Evolutionary conservation across 2,113 vertebrate genomes (phyloP).

Genomic region (Prinia subflava): DNA sequence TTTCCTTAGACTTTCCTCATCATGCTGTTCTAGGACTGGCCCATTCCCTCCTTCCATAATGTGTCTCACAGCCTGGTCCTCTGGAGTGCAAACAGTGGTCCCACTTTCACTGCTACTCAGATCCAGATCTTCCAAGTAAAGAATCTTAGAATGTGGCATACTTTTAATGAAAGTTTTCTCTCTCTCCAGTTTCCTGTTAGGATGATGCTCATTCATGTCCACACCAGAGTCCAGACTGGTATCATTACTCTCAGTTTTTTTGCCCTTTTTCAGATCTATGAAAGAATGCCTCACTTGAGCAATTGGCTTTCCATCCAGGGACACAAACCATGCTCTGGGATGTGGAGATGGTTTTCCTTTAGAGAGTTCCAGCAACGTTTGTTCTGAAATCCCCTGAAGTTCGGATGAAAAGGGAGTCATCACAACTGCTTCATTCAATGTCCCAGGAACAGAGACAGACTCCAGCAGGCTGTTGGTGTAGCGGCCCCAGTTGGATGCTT

Average conservation of each 20-base stretch:
- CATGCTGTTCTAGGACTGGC: constrained; percentile 26
- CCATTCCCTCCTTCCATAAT: constrained; percentile 76
- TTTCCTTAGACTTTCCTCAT: constrained; percentile 60
- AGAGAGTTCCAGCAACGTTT: constrained; percentile 87
- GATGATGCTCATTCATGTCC: constrained; percentile 93
- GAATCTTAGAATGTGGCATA: constrained; percentile 77
- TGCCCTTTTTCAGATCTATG: constrained; percentile 87
- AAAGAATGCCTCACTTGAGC: constrained; percentile 94
- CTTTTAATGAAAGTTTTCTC: constrained; percentile 84
- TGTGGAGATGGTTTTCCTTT: constrained; percentile 84
- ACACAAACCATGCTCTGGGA: constrained; percentile 95
- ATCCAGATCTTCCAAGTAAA: constrained; percentile 87
- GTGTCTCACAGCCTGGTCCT: constrained; percentile 84
- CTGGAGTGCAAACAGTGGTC: constrained; percentile 86
- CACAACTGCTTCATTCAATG: constrained; percentile 88
- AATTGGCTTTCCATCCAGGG: constrained; percentile 88
- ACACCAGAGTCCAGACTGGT: constrained; percentile 96
- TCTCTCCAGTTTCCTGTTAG: constrained; percentile 79
- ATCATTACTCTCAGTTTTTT: constrained; percentile 89
- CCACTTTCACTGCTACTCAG: constrained; percentile 93
- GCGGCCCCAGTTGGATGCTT: constrained; percentile 79
- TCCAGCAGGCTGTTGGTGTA: constrained; percentile 87
- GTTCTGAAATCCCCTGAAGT: constrained; percentile 93
- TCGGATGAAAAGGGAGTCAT: constrained; percentile 86
- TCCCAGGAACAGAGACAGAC: constrained; percentile 93